Conservation (phyloP, 2,797 vertebrate genomes). For the Enteromius viviparus region DNA sequence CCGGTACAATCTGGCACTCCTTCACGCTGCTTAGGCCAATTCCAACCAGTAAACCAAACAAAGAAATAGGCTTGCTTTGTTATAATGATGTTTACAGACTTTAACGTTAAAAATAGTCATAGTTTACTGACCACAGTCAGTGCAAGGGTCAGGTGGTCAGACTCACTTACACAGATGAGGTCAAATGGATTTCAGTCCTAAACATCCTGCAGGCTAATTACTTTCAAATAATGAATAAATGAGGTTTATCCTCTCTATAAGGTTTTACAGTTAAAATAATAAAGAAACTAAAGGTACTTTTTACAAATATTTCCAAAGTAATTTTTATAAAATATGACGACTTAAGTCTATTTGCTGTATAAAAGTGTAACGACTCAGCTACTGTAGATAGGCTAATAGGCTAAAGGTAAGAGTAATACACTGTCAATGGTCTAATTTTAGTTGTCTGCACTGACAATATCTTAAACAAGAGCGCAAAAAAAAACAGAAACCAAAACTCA, state of each 20-base stretch:
- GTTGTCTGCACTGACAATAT: no score
- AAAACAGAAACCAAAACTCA: no score
- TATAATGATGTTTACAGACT: conserved; percentile 6
- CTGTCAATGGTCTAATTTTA: no score
- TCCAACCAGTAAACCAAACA: conserved; percentile 9
- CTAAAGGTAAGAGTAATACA: no score
- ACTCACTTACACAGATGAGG: conserved; percentile 1
- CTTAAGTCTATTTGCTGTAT: no score
- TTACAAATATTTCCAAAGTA: no score
- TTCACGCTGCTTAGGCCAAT: background rate
- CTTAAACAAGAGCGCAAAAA: no score
- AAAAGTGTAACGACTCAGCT: no score
- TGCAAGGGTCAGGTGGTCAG: background rate
- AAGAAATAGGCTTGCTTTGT: conserved; percentile 1
- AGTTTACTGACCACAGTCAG: conserved; percentile 10
- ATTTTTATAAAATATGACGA: no score
- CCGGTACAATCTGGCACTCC: background rate
- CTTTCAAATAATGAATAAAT: background rate
- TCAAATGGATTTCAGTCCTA: background rate
- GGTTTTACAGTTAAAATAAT: background rate
- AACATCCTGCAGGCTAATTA: background rate
- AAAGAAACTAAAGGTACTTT: background rate
- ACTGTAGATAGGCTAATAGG: no score
- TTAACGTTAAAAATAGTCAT: background rate
- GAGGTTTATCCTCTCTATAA: background rate